Evolutionary conservation across 1,140 invertebrate species (phyloP).

Genomic region (Camponotus vicinus): DNA sequence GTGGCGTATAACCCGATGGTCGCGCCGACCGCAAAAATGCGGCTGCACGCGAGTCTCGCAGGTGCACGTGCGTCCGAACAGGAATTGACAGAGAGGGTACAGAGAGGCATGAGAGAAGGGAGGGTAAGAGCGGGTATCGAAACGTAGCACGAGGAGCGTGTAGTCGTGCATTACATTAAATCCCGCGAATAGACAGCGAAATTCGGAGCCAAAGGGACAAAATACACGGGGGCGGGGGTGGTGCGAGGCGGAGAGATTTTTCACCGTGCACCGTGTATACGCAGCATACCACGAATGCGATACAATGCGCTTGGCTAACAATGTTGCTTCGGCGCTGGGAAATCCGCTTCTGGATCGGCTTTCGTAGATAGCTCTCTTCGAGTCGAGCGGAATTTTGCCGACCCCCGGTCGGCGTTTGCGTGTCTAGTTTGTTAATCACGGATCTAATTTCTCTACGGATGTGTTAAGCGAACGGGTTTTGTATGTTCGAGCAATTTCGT

Average conservation of each 20-base stretch:
- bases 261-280: slow-evolving; percentile 36
- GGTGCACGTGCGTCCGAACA: slow-evolving; percentile 57
- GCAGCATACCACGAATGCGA: slow-evolving; percentile 67
- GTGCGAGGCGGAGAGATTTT: slow-evolving; percentile 65
- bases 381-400: slow-evolving; percentile 70
- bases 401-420: slow-evolving; percentile 48
- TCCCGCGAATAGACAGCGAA: background rate
- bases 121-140: slow-evolving; percentile 19
- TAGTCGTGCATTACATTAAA: slow-evolving; percentile 11
- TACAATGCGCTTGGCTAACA: slow-evolving; percentile 66
- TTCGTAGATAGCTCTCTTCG: slow-evolving; percentile 55
- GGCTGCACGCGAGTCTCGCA: slow-evolving; percentile 73
- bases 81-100: slow-evolving; percentile 55
- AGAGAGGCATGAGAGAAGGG: slow-evolving; percentile 11
- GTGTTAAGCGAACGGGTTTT: slow-evolving; percentile 55
- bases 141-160: slow-evolving; percentile 13
- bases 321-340: slow-evolving; percentile 66
- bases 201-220: slow-evolving; percentile 39
- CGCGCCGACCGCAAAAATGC: slow-evolving; percentile 81
- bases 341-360: slow-evolving; percentile 65
- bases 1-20: slow-evolving; percentile 75
- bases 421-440: slow-evolving; percentile 64
- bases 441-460: slow-evolving; percentile 55
- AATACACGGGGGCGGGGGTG: background rate
- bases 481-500: slow-evolving; percentile 42